A percentile compares a stretch with the other conserved stretches of the same genome.
phyloP scores from a whole-genome alignment of 2,888 invertebrate species.

The Celastrina argiolus region DNA sequence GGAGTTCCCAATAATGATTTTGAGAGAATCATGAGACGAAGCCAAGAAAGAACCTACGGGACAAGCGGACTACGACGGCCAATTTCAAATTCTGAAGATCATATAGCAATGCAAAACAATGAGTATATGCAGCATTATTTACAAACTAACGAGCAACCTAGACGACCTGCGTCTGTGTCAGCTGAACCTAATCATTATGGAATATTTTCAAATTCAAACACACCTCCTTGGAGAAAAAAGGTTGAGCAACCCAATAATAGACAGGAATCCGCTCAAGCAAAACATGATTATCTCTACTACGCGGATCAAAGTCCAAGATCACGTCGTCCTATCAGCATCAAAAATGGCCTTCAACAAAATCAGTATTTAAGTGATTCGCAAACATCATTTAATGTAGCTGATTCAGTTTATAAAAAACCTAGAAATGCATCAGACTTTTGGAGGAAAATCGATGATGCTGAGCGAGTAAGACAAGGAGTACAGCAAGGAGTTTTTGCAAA shows the following conservation, averaged over 20 bases:
- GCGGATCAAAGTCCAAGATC: slow-evolving; percentile 86
- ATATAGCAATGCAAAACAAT: slow-evolving; percentile 73
- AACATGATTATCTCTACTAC: slow-evolving; percentile 80
- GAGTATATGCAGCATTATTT: slow-evolving; percentile 56
- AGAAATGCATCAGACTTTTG: slow-evolving; percentile 80
- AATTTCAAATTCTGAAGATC: slow-evolving; percentile 72
- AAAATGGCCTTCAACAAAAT: slow-evolving; percentile 60
- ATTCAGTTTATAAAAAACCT: slow-evolving; percentile 56
- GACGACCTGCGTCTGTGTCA: slow-evolving; percentile 70
- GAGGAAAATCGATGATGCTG: slow-evolving; percentile 79
- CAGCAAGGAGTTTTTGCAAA: slow-evolving; percentile 56
- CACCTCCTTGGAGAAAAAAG: slow-evolving; percentile 63
- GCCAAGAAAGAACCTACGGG: slow-evolving; percentile 70
- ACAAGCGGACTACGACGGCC: slow-evolving; percentile 68
- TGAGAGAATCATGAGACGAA: slow-evolving; percentile 69
- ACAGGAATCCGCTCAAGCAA: slow-evolving; percentile 61
- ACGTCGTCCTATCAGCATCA: slow-evolving; percentile 83
- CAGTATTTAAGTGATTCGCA: slow-evolving; percentile 75
- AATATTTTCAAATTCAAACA: slow-evolving; percentile 59
- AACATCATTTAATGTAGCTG: slow-evolving; percentile 53
- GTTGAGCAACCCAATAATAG: slow-evolving; percentile 50
- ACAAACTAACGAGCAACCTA: slow-evolving; percentile 60
- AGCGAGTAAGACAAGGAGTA: slow-evolving; percentile 58
- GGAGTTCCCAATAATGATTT: slow-evolving; percentile 71
- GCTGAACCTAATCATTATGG: slow-evolving; percentile 73